phyloP scores from a whole-genome alignment of 1,140 invertebrate species.

The Lordiphosa clarofinis region DNA sequence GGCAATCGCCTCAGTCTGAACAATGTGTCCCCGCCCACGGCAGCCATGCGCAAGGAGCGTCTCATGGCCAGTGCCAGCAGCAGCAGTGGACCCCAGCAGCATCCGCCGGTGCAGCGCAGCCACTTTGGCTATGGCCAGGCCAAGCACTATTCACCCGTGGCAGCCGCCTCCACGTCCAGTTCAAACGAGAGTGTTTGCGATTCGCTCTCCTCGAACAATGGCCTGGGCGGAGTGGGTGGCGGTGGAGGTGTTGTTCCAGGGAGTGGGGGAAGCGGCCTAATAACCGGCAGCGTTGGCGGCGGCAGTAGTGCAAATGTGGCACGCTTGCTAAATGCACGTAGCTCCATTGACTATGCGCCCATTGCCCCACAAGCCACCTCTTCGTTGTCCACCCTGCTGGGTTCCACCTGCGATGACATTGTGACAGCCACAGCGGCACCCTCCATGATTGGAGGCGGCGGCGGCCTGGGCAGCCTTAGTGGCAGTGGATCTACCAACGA shows the following conservation, averaged over 20 bases:
- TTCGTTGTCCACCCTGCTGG: constrained; percentile 61
- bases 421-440: constrained; percentile 63
- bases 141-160: constrained; percentile 66
- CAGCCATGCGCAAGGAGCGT: constrained; percentile 61
- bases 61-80: constrained; percentile 33
- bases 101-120: constrained; percentile 67
- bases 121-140: constrained; percentile 58
- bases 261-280: constrained; percentile 11
- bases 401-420: constrained; percentile 69
- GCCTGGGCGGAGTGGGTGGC: constrained; percentile 34
- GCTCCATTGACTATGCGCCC: constrained; percentile 58
- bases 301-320: constrained; percentile 36
- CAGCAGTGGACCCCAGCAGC: constrained; percentile 55
- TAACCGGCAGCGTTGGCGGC: constrained; percentile 4
- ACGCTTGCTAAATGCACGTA: constrained; percentile 37
- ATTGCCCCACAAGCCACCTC: constrained; percentile 54
- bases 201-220: constrained; percentile 81
- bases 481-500: constrained; percentile 60
- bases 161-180: constrained; percentile 83
- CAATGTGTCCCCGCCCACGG: constrained; percentile 67
- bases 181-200: constrained; percentile 87
- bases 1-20: constrained; percentile 58
- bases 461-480: constrained; percentile 34
- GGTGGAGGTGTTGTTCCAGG: constrained; percentile 9
- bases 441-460: constrained; percentile 48